A percentile compares a stretch with the other conserved stretches of the same genome.
phyloP scores from a whole-genome alignment of 2,797 vertebrate species.

The Merluccius polli region DNA sequence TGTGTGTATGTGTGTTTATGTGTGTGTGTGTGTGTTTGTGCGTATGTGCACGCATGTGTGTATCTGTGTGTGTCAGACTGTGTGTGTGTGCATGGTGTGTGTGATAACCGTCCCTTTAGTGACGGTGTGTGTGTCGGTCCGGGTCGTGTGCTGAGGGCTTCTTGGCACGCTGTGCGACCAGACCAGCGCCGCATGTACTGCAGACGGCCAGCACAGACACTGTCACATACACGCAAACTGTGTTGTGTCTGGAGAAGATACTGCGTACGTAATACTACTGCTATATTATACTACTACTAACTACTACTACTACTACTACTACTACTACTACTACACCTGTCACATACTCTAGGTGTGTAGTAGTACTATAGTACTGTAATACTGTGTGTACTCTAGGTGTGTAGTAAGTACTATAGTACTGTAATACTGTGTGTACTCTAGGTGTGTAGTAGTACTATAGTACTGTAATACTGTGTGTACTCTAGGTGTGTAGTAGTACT shows the following conservation, averaged over 20 bases:
- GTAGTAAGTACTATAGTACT: neutral
- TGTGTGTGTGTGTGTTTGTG: neutral
- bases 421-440: neutral
- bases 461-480: conserved; percentile 14
- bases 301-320: neutral
- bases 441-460: neutral
- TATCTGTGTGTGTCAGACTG: conserved; percentile 75
- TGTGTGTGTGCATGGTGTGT: conserved; percentile 84
- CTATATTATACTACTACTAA: neutral
- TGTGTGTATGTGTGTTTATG: conserved; percentile 8
- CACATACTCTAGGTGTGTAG: neutral
- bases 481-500: conserved; percentile 73
- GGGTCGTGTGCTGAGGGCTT: conserved; percentile 81
- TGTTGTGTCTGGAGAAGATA: neutral
- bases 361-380: too few relatives aligned
- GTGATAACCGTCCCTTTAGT: conserved; percentile 90
- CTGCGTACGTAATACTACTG: neutral
- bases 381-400: neutral
- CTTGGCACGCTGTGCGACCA: conserved; percentile 82
- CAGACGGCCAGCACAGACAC: conserved; percentile 60
- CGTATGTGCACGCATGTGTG: neutral
- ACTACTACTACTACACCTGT: too few relatives aligned
- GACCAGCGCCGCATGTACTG: conserved; percentile 67
- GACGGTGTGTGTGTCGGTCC: conserved; percentile 77
- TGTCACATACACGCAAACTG: conserved; percentile 70